Percentiles rank a stretch among this genome's conserved stretches.
Conservation (phyloP, 2,888 invertebrate genomes). For the Formica aserva region DNA sequence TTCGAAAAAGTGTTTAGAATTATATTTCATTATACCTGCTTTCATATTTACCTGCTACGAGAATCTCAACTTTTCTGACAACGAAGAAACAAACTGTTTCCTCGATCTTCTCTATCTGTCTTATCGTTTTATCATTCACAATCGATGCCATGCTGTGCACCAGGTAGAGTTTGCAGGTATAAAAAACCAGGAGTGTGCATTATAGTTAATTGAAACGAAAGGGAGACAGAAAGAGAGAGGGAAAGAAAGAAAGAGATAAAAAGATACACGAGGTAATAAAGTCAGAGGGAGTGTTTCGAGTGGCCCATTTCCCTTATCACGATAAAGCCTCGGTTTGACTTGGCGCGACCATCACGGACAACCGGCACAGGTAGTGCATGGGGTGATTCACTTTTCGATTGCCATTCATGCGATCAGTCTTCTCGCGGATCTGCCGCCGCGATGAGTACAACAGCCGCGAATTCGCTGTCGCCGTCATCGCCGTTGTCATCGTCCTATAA, state of each 20-base stretch:
- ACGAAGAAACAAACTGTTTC: not conserved
- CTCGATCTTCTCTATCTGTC: not conserved
- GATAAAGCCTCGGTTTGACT: constrained; percentile 66
- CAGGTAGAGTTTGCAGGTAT: not conserved
- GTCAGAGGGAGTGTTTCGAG: constrained; percentile 64
- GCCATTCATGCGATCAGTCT: constrained; percentile 60
- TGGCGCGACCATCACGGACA: constrained; percentile 29
- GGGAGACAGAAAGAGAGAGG: not conserved
- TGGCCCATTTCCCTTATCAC: constrained; percentile 78
- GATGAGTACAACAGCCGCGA: constrained; percentile 60
- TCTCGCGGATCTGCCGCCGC: constrained; percentile 62
- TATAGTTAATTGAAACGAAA: constrained; percentile 7
- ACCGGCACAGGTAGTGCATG: constrained; percentile 15
- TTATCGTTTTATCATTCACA: constrained; percentile 4
- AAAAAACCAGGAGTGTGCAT: constrained; percentile 39
- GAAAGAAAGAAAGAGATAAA: not conserved
- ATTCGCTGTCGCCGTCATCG: not conserved
- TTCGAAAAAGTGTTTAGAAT: not conserved
- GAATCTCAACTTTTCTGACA: not conserved
- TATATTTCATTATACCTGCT: not conserved
- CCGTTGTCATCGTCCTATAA: not conserved
- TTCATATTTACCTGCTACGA: not conserved
- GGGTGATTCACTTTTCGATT: constrained; percentile 68
- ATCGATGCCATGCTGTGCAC: constrained; percentile 10
- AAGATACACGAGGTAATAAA: not conserved